phyloP scores from a whole-genome alignment of 1,140 invertebrate genomes.

The Lysiphlebus fabarum region DNA sequence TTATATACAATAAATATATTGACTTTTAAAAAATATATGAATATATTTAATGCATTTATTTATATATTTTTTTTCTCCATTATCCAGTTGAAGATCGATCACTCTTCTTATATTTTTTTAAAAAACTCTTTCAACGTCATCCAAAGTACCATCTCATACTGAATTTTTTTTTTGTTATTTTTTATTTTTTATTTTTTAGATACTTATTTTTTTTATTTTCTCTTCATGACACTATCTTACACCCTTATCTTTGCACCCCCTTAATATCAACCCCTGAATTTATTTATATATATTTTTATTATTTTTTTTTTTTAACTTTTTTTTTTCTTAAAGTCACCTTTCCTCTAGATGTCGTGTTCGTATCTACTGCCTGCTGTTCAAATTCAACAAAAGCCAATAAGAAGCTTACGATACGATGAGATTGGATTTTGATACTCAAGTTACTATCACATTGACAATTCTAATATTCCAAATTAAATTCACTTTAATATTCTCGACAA shows the following conservation, averaged over 20 bases:
- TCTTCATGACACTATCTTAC: background rate
- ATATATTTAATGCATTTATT: background rate
- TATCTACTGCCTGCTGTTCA: background rate
- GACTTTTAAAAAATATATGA: no score
- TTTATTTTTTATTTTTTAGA: no score
- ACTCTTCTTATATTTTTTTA: conserved; percentile 1
- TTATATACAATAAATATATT: no score
- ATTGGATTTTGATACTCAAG: conserved; percentile 27
- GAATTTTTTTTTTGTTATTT: no score
- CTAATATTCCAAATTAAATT: conserved; percentile 26
- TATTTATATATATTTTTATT: background rate
- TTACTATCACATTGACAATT: conserved; percentile 18
- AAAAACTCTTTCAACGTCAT: background rate
- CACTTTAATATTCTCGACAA: conserved; percentile 22
- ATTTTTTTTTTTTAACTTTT: background rate
- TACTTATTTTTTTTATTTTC: no score
- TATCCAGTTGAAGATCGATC: background rate
- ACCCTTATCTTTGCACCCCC: background rate
- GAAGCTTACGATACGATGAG: conserved; percentile 21
- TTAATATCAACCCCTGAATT: background rate
- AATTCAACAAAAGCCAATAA: conserved; percentile 18
- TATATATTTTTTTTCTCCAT: background rate
- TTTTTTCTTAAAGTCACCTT: background rate
- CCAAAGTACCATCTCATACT: no score
- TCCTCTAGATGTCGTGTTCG: background rate